Evolutionary conservation across 2,113 vertebrate genomes (phyloP).

Genomic region (Pterocles burchelli): DNA sequence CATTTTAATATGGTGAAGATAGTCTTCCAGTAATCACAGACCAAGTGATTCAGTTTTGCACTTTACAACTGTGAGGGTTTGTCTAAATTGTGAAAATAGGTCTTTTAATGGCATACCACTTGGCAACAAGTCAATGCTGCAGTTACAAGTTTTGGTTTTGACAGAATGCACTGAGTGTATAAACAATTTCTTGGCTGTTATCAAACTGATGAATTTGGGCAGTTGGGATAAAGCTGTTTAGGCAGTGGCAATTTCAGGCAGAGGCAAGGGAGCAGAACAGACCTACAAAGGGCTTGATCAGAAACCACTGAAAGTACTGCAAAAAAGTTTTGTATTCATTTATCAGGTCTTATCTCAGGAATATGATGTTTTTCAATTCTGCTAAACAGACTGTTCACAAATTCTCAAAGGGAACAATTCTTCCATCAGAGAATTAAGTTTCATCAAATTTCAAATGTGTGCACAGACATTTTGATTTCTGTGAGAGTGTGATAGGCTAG

Average conservation of each 20-base stretch:
- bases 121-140: neutral
- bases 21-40: neutral
- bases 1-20: neutral
- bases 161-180: conserved; percentile 1
- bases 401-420: conserved; percentile 8
- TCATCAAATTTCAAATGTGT: neutral
- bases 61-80: neutral
- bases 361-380: neutral
- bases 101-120: neutral
- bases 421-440: neutral
- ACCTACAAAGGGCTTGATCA: neutral
- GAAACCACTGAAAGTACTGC: neutral
- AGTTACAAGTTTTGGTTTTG: neutral
- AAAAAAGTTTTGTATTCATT: neutral
- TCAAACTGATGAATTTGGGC: conserved; percentile 42
- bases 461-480: neutral
- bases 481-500: neutral
- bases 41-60: neutral
- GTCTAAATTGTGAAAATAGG: neutral
- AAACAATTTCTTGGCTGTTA: conserved; percentile 46
- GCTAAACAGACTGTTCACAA: neutral
- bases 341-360: neutral
- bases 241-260: neutral
- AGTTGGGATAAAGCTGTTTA: conserved; percentile 33
- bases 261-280: neutral